Conservation (phyloP, 1,140 invertebrate species). For the Macrotrachela quadricornifera region DNA sequence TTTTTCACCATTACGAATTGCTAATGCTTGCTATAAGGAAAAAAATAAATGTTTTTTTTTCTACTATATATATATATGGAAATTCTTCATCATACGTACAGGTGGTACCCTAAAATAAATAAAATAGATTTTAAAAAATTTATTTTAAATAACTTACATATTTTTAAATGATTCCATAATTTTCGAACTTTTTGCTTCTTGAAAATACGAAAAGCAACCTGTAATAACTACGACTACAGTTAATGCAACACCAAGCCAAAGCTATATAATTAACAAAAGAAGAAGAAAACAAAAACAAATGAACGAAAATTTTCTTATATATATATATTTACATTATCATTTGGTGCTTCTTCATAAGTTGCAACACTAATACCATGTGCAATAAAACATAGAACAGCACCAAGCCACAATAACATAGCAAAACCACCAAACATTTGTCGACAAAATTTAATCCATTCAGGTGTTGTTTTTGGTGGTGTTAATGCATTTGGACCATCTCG, state of each 20-base stretch:
- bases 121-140: background rate
- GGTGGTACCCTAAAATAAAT: background rate
- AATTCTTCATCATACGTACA: no score
- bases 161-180: conserved; percentile 48
- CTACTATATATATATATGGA: no score
- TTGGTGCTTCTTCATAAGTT: conserved; percentile 64
- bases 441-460: conserved; percentile 93
- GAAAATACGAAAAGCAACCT: conserved; percentile 31
- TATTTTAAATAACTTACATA: conserved; percentile 22
- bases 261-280: conserved; percentile 51
- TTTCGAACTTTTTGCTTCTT: conserved; percentile 41
- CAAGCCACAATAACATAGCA: conserved; percentile 82
- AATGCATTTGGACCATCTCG: conserved; percentile 10
- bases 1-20: conserved; percentile 77
- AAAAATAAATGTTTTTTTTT: no score
- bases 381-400: conserved; percentile 83
- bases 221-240: conserved; percentile 28
- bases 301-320: no score
- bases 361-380: conserved; percentile 73
- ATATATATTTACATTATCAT: conserved; percentile 45
- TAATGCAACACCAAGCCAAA: conserved; percentile 29
- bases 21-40: conserved; percentile 53
- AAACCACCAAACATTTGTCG: conserved; percentile 94
- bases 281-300: no score
- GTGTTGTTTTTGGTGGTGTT: conserved; percentile 74